A percentile compares a stretch with the other conserved stretches of the same genome.
These are phyloP conservation scores for Embidobia sp. DNA, from an alignment of 2,888 invertebrate genomes.

Conservation along the genomic window DNA sequence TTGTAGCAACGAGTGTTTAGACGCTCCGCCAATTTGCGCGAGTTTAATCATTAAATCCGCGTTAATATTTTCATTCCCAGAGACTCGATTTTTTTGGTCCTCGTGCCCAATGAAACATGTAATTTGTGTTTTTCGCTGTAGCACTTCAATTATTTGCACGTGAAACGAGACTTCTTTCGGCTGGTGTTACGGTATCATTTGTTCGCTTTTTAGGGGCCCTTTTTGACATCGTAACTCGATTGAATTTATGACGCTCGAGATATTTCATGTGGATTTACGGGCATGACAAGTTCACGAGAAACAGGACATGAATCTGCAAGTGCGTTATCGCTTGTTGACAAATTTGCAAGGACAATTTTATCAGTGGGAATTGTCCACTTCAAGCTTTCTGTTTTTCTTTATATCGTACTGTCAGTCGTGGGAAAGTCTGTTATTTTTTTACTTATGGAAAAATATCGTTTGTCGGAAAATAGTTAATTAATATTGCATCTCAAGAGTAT, in stretches of 20 bases:
- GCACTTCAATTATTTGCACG: constrained; percentile 36
- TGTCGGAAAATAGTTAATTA: too few species aligned
- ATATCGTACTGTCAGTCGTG: too few species aligned
- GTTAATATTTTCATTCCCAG: constrained; percentile 16
- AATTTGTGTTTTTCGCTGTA: constrained; percentile 7
- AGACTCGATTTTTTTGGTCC: constrained; percentile 6
- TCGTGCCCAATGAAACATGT: constrained; percentile 18
- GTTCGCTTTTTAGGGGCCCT: constrained; percentile 12
- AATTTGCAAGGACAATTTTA: background rate
- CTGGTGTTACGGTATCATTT: constrained; percentile 24
- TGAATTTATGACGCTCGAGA: constrained; percentile 37
- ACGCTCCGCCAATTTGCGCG: background rate
- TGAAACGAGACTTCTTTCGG: constrained; percentile 13
- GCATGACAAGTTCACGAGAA: constrained; percentile 4
- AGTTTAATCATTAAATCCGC: constrained; percentile 23
- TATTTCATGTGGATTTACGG: constrained; percentile 26
- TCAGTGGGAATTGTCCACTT: too few species aligned
- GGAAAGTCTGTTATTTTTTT: too few species aligned
- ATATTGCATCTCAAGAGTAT: too few species aligned
- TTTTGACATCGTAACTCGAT: constrained; percentile 31
- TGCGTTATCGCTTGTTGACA: constrained; percentile 10
- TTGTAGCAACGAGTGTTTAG: constrained; percentile 5
- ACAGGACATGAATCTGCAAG: constrained; percentile 6
- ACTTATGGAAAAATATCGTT: too few species aligned
- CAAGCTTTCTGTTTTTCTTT: too few species aligned